Evolutionary conservation across 2,113 vertebrate genomes (phyloP).

Genomic region (Sphyrna mokarran): DNA sequence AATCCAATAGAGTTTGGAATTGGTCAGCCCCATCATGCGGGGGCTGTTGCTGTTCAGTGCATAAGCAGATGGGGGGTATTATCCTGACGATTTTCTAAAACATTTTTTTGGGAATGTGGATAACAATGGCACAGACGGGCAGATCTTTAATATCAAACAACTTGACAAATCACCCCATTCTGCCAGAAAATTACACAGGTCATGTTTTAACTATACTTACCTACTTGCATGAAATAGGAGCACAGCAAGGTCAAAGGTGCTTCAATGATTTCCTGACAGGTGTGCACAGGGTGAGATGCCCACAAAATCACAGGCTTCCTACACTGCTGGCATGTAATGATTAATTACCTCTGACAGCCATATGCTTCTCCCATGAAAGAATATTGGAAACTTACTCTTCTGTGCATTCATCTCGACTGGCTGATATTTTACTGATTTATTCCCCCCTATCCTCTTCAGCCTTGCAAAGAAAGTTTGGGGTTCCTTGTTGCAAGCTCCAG

Average conservation of each 20-base stretch:
- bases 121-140: not conserved
- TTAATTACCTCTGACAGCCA: not conserved
- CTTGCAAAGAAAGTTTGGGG: conserved; percentile 98
- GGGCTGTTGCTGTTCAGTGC: not conserved
- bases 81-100: not conserved
- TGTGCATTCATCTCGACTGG: conserved; percentile 94
- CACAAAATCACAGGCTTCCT: not conserved
- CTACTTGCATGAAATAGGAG: not conserved
- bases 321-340: not conserved
- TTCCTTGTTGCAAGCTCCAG: conserved; percentile 90
- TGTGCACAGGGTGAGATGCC: not conserved
- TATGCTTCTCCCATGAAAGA: conserved; percentile 45
- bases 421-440: conserved; percentile 97
- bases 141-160: not conserved
- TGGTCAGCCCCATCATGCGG: not conserved
- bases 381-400: conserved; percentile 74
- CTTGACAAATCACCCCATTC: not conserved
- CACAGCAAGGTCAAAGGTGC: not conserved
- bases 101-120: not conserved
- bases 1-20: not conserved
- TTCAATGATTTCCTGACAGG: not conserved
- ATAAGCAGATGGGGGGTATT: not conserved
- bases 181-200: not conserved
- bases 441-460: conserved; percentile 94
- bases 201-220: not conserved